These are phyloP conservation scores for Neodiprion fabricii DNA, from an alignment of 1,140 invertebrate genomes.

Conservation along the genomic window DNA sequence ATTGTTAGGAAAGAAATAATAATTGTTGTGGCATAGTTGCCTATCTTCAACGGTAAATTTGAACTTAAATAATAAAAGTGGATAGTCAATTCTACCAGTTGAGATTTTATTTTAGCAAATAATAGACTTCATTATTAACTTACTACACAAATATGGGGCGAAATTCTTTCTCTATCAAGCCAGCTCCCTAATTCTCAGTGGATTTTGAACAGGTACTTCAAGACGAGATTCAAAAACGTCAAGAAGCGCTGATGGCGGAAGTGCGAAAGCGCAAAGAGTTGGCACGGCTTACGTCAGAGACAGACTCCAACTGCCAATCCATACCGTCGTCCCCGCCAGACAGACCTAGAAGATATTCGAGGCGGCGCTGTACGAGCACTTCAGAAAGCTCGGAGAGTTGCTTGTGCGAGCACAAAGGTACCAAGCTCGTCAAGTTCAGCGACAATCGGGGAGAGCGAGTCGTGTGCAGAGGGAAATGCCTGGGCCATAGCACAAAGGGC, in stretches of 20 bases:
- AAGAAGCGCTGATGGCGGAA: constrained; percentile 72
- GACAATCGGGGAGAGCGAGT: constrained; percentile 63
- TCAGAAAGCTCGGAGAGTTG: constrained; percentile 55
- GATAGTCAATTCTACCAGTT: no score
- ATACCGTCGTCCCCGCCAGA: constrained; percentile 53
- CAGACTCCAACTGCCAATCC: constrained; percentile 41
- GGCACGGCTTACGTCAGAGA: constrained; percentile 38
- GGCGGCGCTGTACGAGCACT: constrained; percentile 47
- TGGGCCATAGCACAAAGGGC: constrained; percentile 70
- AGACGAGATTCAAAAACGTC: constrained; percentile 72
- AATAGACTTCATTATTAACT: no score
- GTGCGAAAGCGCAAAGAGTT: constrained; percentile 55
- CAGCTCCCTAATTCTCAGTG: no score
- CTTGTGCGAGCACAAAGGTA: constrained; percentile 62
- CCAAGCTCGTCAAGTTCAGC: constrained; percentile 63
- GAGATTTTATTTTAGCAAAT: no score
- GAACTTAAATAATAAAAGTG: no score
- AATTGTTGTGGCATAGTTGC: no score
- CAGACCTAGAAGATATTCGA: constrained; percentile 40
- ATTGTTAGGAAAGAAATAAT: no score
- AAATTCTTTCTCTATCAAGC: no score
- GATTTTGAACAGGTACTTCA: constrained; percentile 63
- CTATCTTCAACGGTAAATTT: no score
- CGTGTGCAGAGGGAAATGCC: constrained; percentile 64
- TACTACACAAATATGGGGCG: no score